Base-by-base conservation (phyloP, 1,140 invertebrate genomes). In the Euschistus heros region DNA sequence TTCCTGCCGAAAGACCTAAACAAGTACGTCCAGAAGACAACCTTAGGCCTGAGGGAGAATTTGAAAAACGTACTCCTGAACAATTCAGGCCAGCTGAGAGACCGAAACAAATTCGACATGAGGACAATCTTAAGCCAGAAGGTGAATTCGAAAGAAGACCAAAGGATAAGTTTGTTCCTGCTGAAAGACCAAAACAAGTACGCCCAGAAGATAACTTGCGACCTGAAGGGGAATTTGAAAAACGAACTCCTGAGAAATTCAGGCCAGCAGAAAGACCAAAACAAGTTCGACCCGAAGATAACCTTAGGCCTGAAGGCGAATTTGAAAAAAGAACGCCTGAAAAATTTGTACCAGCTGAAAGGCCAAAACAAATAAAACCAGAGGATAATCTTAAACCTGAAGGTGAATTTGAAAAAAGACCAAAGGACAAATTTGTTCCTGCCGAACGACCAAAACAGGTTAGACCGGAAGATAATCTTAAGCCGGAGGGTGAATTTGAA, bases 171-270 rank as follows among this genome's bases (percentile, higher is more conserved):
- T 67, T 71, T 47, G 42, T 62, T 15, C 70, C 69, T 33, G 74
- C 61, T 46, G 73, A 74, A 44, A 67, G 71, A 63, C 60, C 68
- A 64, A 71, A 72, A 63, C 79, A 81, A 27, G 76, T 79, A 4
- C 81, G 78, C 68, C 82, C 77, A 2, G 69, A 71, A 15, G 85
- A 87, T 70, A 86, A 87, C 72, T 72, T 87, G 0, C 78, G 74
- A 70, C 76, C 79, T 30, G 79, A 85, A 74, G 85, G 85, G 13
- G 80, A 85, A 13, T 86, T 88, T 70, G 79, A 82, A 62, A 71
- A 74, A 15, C 65, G 55, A 73, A 73, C 68, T 52, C 69, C 63
- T 8, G 67, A 71, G 37, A 57, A 63, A 17, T 75, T 73, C 63
- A 61, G 68, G 60, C 75, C 74, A 14, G 81, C 78, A 2, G 79